Evolutionary conservation across 2,113 vertebrate genomes (phyloP).

Genomic region (Zosterops lateralis): DNA sequence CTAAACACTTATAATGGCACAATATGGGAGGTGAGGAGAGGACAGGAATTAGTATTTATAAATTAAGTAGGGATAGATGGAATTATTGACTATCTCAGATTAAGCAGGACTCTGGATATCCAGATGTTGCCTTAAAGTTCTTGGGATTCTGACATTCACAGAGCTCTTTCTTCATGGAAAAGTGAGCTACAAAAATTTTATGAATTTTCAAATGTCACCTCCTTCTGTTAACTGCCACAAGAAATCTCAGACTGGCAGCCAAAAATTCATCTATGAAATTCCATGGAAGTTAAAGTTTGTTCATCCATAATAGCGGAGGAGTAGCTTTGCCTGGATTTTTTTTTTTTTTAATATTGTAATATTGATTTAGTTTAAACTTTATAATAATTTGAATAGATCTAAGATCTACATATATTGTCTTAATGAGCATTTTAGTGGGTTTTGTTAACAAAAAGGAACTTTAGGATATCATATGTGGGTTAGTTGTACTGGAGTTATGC

Average conservation of each 20-base stretch:
- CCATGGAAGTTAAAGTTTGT: background rate
- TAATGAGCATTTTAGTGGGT: background rate
- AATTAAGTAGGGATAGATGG: background rate
- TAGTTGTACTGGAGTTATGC: background rate
- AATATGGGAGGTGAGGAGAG: background rate
- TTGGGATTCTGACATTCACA: background rate
- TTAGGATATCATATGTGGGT: accelerated
- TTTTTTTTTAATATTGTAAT: background rate
- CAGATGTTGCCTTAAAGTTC: background rate
- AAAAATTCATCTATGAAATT: background rate
- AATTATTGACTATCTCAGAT: background rate
- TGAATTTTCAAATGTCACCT: background rate
- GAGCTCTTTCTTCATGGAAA: background rate
- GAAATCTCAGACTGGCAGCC: background rate
- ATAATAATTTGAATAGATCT: background rate
- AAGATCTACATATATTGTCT: background rate
- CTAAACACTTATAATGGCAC: background rate
- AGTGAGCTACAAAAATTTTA: background rate
- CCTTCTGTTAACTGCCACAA: accelerated
- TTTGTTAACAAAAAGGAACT: background rate
- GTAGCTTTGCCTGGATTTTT: accelerated
- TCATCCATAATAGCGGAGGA: background rate
- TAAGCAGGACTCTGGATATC: background rate
- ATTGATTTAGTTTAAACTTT: background rate
- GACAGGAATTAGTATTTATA: background rate